Evolutionary conservation across 2,888 invertebrate genomes (phyloP), one percentile per base, ranked within the genome.

Genomic region (Neria commutata): DNA sequence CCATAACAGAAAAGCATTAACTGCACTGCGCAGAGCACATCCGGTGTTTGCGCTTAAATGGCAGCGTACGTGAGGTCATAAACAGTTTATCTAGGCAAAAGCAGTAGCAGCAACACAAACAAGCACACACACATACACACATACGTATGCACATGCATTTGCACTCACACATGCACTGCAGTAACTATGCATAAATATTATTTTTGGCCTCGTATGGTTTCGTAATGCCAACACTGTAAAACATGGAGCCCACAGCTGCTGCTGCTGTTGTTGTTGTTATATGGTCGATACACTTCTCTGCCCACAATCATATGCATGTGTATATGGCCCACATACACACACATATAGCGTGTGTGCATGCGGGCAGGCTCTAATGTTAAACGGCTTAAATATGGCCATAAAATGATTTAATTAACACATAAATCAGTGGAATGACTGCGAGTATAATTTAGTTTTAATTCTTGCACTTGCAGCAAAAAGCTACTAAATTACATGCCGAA

Each of bases 401-500:
- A 74, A 74, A 72, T 72, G 68, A 72, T 73, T 75, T 71, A 75
- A 75, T 74, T 75, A 73, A 74, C 72, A 72, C 72, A 75, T 73
- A 75, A 74, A 73, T 75, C 73, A 73, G 66, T 62, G 63, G 66
- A 70, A 71, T 65, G 65, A 67, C 69, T 70, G 64, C 66, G 65
- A 67, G 60, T 67, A 68, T 72, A 73, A 73, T 73, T 72, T 70
- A 68, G 69, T 72, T 72, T 73, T 72, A 72, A 73, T 72, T 71
- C 69, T 69, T 66, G 57, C 61, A 61, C 60, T 58, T 50, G 50
- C 24, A 37, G 29, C 40, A 57, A 61, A 54, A n/a, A n/a, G n/a
- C 47, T 42, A 57, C 51, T 58, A 56, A 58, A 63, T 58, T 58
- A 48, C 46, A 57, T 51, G 47, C 51, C 46, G 52, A 45, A 48